Evolutionary conservation across 2,888 invertebrate genomes (phyloP), one percentile per base, ranked within the genome.

Genomic region (Megastigmus dorsalis): DNA sequence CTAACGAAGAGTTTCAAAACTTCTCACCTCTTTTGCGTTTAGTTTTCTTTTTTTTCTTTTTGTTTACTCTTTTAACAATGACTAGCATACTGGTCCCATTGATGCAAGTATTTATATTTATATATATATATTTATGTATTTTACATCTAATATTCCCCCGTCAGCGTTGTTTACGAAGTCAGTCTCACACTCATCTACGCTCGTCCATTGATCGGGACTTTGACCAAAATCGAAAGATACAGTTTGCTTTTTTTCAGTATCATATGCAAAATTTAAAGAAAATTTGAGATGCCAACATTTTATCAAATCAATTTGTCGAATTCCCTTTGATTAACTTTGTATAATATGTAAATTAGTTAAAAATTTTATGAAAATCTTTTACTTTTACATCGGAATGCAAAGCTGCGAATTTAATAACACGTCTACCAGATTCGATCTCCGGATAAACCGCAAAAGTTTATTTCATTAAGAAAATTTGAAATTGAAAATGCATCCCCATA

Each of bases 71-170:
- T 50, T 65, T 48, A 57, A 76, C 41, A 65, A 54, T 63, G n/a
- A 63, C 63, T 74, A 70, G 57, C 73, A 55, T 69, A 66, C 66
- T 76, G 72, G 73, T 77, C 70, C 75, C 69, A 60, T 73, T 63
- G 60, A 77, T 77, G 72, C 69, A 78, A 79, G 82, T 78, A 80
- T 71, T 54, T 54, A 52, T 59, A 45, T 28, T 23, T 59, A 63
- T 45, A 1, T 28, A 62, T 59, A 36, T 41, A 48, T 38, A 62
- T 15, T 41, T 50, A 69, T 77, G 80, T 78, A 79, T 20, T 60
- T 33, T 54, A n/a, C n/a, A n/a, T n/a, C n/a, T 45, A 54, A 18
- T 28, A 33, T 41, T 33, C 52, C 13, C 20, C 45, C 50, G 52
- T 60, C 36, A 65, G 69, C 59, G 54, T 69, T 73, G 59, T 73